phyloP scores from a whole-genome alignment of 2,888 invertebrate genomes.

The Agonopterix subpropinquella region DNA sequence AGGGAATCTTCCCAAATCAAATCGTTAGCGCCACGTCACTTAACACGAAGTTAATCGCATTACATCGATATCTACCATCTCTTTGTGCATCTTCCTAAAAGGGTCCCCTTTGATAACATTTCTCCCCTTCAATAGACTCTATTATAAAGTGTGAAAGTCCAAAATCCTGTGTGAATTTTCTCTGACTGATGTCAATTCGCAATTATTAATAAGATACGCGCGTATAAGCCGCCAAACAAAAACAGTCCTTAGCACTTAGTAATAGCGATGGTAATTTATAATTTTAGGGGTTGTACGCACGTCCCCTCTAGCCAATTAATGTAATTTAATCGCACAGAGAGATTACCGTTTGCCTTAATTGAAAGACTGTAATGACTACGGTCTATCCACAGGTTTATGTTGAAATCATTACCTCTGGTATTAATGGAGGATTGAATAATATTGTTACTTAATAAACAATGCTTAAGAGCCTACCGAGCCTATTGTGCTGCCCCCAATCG shows the following conservation, averaged over 20 bases:
- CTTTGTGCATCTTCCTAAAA: conserved; percentile 51
- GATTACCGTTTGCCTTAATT: conserved; percentile 66
- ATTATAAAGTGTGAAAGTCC: conserved; percentile 19
- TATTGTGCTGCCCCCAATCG: too few relatives aligned
- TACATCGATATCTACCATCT: conserved; percentile 61
- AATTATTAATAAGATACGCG: conserved; percentile 57
- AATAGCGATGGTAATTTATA: conserved; percentile 18
- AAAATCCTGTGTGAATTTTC: conserved; percentile 18
- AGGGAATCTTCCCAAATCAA: conserved; percentile 43
- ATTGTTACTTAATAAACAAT: too few relatives aligned
- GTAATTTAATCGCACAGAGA: conserved; percentile 69
- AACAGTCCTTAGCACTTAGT: conserved; percentile 24
- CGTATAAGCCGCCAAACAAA: conserved; percentile 17
- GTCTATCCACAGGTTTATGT: conserved; percentile 18
- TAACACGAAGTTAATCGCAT: conserved; percentile 65
- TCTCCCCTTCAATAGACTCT: conserved; percentile 22
- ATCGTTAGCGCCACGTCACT: conserved; percentile 68
- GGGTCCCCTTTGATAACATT: conserved; percentile 19
- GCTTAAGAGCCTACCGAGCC: too few relatives aligned
- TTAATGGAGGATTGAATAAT: conserved; percentile 8
- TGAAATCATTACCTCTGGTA: conserved; percentile 13
- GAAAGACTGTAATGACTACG: conserved; percentile 56
- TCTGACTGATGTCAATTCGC: conserved; percentile 47
- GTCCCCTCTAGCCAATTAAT: conserved; percentile 66
- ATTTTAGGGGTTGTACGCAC: conserved; percentile 20